Evolutionary conservation across 2,797 vertebrate genomes (phyloP), one percentile per base, ranked within the genome.

Genomic region (Urocyon cinereoargenteus): DNA sequence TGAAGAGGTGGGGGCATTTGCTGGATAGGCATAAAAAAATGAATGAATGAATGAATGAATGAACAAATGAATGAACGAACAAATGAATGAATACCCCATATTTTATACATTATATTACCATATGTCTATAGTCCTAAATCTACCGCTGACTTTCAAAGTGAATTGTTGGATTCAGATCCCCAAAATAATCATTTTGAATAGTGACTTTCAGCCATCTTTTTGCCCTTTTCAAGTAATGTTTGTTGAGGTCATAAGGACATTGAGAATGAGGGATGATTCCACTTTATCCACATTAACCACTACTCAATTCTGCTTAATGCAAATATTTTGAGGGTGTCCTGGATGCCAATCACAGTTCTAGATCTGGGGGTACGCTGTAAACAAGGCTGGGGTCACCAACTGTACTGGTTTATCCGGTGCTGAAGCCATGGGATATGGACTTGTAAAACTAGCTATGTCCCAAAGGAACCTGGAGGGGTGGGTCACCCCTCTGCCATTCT

Each of bases 131-230:
- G 14, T 72, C 73, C 92, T 84, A 66, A 94, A 53, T 36, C 84
- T 26, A 91, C 24, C 45, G 45, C 19, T 89, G 18, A 57, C 16
- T 96, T 86, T 82, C 77, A 78, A 82, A 66, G 11, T 53, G 28
- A 92, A 94, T 90, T 21, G 1, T 16, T 59, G 18, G 21, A 57
- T 83, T 62, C 4, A 59, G 16, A 93, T 2, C 7, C 13, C 16
- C 3, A 6, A 85, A 89, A 85, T 68, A 89, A 85, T 68, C 55
- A 64, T 79, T 94, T 93, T 90, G 70, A 57, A 79, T 13, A 73
- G n/a, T 86, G 57, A 21, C 18, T 89, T 64, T 83, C 53, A 12
- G 13, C 21, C 34, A 36, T 53, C 34, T 72, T 28, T 53, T 90
- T 28, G 5, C 36, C 45, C 18, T 83, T 70, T 75, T 45, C 19